Conservation (phyloP, 2,797 vertebrate species). For the Pangasius sanitwongsei region DNA sequence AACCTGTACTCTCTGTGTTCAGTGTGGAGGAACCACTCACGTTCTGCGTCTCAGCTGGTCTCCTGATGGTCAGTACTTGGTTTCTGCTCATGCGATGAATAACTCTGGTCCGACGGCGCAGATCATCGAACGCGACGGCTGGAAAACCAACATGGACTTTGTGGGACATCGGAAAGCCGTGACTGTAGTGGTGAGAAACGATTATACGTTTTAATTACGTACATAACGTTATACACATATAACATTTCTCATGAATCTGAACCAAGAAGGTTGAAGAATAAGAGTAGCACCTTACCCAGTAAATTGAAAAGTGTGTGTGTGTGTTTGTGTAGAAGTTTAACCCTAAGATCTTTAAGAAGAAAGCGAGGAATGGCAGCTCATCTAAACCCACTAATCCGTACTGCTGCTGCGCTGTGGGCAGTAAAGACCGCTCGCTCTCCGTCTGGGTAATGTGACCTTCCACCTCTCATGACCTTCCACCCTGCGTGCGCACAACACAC, state of each 20-base stretch:
- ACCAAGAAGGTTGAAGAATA: not conserved
- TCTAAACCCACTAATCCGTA: conserved; percentile 93
- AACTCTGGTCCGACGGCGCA: conserved; percentile 98
- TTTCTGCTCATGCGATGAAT: conserved; percentile 99
- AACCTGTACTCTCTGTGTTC: not conserved
- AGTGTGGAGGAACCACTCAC: conserved; percentile 98
- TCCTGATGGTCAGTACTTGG: conserved; percentile 96
- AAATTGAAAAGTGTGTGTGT: not conserved
- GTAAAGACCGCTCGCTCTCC: conserved; percentile 96
- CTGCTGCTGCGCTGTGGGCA: conserved; percentile 97
- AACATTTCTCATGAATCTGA: not conserved
- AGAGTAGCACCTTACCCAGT: not conserved
- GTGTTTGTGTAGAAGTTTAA: conserved; percentile 88
- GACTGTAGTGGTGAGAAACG: conserved; percentile 88
- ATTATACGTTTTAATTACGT: not conserved
- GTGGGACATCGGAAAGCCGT: conserved; percentile 98
- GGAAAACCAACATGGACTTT: conserved; percentile 99
- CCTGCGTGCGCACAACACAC: not conserved
- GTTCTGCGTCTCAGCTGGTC: conserved; percentile 97
- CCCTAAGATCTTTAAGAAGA: conserved; percentile 99
- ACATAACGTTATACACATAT: not conserved
- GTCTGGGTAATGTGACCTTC: conserved; percentile 84
- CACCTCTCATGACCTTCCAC: no score
- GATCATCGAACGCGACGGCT: conserved; percentile 96
- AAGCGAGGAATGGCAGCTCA: conserved; percentile 94